Conservation (phyloP, 2,113 vertebrate species). For the Halichoeres trimaculatus region DNA sequence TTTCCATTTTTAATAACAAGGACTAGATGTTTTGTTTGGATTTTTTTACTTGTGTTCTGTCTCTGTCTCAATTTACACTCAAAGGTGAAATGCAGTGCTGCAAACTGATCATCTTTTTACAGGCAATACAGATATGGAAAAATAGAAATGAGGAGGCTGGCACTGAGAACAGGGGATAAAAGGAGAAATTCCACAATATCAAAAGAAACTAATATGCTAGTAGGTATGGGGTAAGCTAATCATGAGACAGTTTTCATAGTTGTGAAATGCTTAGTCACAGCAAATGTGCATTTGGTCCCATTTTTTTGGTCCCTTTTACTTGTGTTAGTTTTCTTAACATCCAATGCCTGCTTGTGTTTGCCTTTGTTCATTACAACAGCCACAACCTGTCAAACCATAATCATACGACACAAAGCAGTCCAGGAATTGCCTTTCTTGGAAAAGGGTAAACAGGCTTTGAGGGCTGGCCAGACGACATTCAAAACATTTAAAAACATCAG, state of each 20-base stretch:
- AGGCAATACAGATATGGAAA: not conserved
- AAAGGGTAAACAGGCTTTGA: not conserved
- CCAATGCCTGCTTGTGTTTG: constrained; percentile 1
- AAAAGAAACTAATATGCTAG: not conserved
- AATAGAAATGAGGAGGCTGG: not conserved
- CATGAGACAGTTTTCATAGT: not conserved
- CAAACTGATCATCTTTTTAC: not conserved
- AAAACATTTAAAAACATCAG: constrained; percentile 11
- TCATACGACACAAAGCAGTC: not conserved
- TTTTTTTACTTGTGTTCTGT: too few species aligned
- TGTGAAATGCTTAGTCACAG: not conserved
- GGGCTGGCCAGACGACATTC: not conserved
- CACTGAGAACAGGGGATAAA: not conserved
- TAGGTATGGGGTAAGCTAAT: not conserved
- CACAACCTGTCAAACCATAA: not conserved
- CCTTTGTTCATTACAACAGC: not conserved
- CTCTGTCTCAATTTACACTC: constrained; percentile 4
- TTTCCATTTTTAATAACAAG: too few species aligned
- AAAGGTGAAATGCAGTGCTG: not conserved
- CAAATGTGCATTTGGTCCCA: not conserved
- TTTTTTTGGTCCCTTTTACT: not conserved
- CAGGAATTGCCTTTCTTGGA: not conserved
- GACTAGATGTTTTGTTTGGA: too few species aligned
- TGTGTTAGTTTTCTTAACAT: not conserved
- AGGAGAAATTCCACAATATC: not conserved